These are phyloP conservation scores for Eilema depressum DNA, from an alignment of 2,888 invertebrate species.

Conservation along the genomic window DNA sequence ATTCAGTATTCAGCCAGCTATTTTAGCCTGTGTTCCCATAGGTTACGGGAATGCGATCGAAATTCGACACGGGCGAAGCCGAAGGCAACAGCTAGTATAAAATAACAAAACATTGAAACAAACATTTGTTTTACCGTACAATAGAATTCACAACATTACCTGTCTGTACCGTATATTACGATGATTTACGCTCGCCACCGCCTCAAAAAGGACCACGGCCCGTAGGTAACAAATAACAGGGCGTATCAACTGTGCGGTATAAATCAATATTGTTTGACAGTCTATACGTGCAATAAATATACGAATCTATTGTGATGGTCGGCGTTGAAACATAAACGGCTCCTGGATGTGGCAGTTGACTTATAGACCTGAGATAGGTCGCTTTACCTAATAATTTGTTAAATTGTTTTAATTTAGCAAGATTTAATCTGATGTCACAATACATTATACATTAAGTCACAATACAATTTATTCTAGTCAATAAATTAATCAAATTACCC, in stretches of 20 bases:
- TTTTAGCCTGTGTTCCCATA: no score
- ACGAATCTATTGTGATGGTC: constrained; percentile 45
- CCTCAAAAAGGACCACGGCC: constrained; percentile 8
- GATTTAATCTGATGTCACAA: no score
- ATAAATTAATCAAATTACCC: no score
- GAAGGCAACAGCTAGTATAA: neutral
- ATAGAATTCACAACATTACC: neutral
- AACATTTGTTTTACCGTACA: neutral
- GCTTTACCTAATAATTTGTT: no score
- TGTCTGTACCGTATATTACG: neutral
- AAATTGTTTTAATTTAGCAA: no score
- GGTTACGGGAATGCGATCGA: no score
- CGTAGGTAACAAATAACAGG: constrained; percentile 29
- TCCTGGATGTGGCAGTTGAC: constrained; percentile 34
- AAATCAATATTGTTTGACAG: constrained; percentile 53
- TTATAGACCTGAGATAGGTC: neutral
- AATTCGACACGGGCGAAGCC: no score
- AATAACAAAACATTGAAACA: neutral
- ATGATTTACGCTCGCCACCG: constrained; percentile 7
- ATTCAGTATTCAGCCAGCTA: no score
- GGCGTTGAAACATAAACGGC: constrained; percentile 12
- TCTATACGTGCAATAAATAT: constrained; percentile 49
- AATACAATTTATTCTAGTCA: no score
- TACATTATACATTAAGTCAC: no score
- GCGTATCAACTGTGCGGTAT: constrained; percentile 40